Base-by-base conservation (phyloP, 2,888 invertebrate species). In the Plagodis dolabraria region DNA sequence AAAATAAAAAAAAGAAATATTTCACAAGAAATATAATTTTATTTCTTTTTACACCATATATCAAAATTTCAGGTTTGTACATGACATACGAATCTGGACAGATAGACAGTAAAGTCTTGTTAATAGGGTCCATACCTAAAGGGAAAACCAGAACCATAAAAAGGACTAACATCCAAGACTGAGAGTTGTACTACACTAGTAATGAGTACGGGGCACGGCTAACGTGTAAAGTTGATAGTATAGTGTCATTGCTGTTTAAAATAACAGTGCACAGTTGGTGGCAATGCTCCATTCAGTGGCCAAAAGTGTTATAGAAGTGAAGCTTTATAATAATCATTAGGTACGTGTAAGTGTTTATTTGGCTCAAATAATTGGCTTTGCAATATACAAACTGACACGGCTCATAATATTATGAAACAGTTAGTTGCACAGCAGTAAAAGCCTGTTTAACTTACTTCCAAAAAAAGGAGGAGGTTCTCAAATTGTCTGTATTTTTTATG, bases 161-260 rank as follows among this genome's bases (percentile, higher is more conserved):
- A 35, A 35, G 8, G 46, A 11, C n/a, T 48, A n/a, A 38, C 33
- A 33, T 9, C 10, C 53, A 52, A 50, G 50, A 47, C 40, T 42
- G n/a, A 11, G 0, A 11, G 12, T 2, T 12, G 34, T 35, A 10
- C 52, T 43, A 36, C 44, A 33, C 58, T 53, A 53, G 57, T 47
- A 42, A 56, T 49, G 53, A 53, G 44, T 49, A 34, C 36, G 10
- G 10, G 34, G 33, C 45, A 38, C 33, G 11, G 33, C 40, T 53
- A 58, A 57, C 57, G 57, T 33, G 52, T 35, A 47, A 46, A 53
- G 49, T 58, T 58, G 38, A 12, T 45, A 58, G 49, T 53, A 53
- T 53, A 49, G 45, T 49, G 45, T 6, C 53, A 42, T 46, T 46
- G 48, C 53, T 35, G 43, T 47, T 40, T 49, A 44, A 53, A 53